These are phyloP conservation scores for Anoncus sp. DNA, from an alignment of 2,888 invertebrate genomes.

Conservation along the genomic window DNA sequence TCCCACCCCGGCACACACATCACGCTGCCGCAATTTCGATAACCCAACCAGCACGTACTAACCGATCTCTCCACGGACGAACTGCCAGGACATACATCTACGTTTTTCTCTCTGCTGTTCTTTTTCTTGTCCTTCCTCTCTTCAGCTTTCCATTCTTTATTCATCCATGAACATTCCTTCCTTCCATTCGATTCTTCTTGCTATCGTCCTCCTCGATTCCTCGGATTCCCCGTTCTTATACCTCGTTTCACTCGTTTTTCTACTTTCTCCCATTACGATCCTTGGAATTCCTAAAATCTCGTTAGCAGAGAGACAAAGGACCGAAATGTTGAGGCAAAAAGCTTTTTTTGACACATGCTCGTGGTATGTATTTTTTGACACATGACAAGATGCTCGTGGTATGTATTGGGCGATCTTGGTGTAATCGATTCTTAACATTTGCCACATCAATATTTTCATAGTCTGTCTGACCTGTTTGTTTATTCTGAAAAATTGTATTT, in stretches of 20 bases:
- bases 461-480: too few species aligned
- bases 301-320: background rate
- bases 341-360: background rate
- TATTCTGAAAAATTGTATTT: too few species aligned
- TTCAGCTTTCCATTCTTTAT: background rate
- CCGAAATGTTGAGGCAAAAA: background rate
- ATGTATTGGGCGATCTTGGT: too few species aligned
- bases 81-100: conserved; percentile 53
- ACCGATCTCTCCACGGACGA: conserved; percentile 47
- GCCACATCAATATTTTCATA: too few species aligned
- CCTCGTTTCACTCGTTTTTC: conserved; percentile 27
- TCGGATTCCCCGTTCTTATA: conserved; percentile 34
- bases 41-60: conserved; percentile 61
- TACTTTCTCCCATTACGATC: background rate
- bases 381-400: background rate
- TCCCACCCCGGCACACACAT: conserved; percentile 36
- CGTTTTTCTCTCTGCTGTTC: conserved; percentile 60
- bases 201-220: conserved; percentile 44
- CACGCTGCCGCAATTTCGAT: conserved; percentile 55
- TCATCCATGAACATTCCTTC: conserved; percentile 4
- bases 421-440: too few species aligned
- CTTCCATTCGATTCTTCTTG: conserved; percentile 26
- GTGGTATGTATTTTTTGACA: background rate
- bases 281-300: background rate
- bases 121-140: conserved; percentile 14